Evolutionary conservation across 2,113 vertebrate species (phyloP).

Genomic region (Oxyruncus cristatus): DNA sequence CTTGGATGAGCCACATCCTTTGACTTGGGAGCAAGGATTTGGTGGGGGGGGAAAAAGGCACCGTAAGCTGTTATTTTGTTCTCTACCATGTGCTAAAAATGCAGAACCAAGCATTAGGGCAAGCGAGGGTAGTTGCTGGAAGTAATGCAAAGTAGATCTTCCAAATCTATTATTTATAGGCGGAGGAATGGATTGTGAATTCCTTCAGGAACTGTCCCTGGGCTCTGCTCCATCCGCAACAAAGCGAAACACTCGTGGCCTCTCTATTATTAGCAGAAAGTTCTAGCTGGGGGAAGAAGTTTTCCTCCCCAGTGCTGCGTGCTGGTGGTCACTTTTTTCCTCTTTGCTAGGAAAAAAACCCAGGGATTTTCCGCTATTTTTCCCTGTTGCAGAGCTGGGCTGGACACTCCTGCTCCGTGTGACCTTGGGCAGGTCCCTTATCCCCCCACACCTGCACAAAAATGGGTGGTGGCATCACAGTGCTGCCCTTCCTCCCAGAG

Average conservation of each 20-base stretch:
- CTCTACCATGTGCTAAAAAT: not conserved
- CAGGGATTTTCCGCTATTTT: not conserved
- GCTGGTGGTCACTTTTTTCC: accelerated
- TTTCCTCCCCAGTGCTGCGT: not conserved
- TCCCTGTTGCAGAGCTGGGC: accelerated
- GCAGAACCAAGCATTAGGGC: not conserved
- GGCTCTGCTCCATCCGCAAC: not conserved
- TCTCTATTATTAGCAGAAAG: not conserved
- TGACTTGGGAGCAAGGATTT: not conserved
- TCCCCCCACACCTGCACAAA: accelerated
- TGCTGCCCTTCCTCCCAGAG: accelerated
- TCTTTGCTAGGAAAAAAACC: accelerated
- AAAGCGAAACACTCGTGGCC: not conserved
- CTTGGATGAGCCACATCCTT: not conserved
- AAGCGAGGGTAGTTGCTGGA: not conserved
- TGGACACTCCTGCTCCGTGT: accelerated
- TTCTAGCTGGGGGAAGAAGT: not conserved
- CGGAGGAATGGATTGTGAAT: not conserved
- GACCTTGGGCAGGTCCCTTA: not conserved
- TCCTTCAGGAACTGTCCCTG: not conserved
- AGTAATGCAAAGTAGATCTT: constrained; percentile 7
- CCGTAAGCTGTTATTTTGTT: not conserved
- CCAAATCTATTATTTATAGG: constrained; percentile 55
- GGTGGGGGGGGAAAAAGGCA: not conserved
- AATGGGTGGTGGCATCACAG: accelerated